These are phyloP conservation scores for Lasioglossum malachurum DNA, from an alignment of 2,888 invertebrate genomes.

Conservation along the genomic window DNA sequence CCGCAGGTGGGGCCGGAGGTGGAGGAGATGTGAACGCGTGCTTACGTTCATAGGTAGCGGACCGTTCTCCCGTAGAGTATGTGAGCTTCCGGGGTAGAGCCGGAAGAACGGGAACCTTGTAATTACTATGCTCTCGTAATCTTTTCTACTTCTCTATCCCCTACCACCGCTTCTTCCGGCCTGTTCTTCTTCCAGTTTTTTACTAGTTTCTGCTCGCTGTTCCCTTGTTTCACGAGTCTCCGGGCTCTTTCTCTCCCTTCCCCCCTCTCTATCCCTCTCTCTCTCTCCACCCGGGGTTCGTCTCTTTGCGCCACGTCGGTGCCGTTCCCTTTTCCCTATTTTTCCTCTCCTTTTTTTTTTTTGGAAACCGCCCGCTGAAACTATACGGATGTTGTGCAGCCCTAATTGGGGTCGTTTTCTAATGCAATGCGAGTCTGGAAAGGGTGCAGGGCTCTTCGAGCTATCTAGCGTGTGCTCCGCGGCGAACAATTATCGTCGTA, in stretches of 20 bases:
- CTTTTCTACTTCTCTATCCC: conserved; percentile 61
- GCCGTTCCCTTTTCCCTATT: not conserved
- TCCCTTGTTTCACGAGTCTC: conserved; percentile 35
- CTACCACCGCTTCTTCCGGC: conserved; percentile 28
- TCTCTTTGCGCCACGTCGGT: conserved; percentile 30
- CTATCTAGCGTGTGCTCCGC: not conserved
- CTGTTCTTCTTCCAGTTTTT: conserved; percentile 59
- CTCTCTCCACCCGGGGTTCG: conserved; percentile 14
- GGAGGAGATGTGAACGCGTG: conserved; percentile 36
- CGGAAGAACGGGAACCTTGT: conserved; percentile 69
- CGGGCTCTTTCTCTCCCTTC: not conserved
- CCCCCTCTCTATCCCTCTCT: not conserved
- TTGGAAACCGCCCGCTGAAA: conserved; percentile 9
- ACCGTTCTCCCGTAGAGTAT: conserved; percentile 40
- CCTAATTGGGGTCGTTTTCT: conserved; percentile 31
- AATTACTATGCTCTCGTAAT: conserved; percentile 76
- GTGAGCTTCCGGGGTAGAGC: conserved; percentile 67
- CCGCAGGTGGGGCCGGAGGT: conserved; percentile 37
- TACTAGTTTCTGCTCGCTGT: conserved; percentile 38
- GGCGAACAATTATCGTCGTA: not conserved
- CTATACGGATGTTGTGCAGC: conserved; percentile 5
- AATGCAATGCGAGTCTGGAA: not conserved
- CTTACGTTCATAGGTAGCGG: conserved; percentile 53
- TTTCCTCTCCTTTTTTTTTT: conserved; percentile 23
- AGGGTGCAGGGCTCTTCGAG: not conserved